phyloP scores from a whole-genome alignment of 2,797 vertebrate genomes.

The Brotula barbata region DNA sequence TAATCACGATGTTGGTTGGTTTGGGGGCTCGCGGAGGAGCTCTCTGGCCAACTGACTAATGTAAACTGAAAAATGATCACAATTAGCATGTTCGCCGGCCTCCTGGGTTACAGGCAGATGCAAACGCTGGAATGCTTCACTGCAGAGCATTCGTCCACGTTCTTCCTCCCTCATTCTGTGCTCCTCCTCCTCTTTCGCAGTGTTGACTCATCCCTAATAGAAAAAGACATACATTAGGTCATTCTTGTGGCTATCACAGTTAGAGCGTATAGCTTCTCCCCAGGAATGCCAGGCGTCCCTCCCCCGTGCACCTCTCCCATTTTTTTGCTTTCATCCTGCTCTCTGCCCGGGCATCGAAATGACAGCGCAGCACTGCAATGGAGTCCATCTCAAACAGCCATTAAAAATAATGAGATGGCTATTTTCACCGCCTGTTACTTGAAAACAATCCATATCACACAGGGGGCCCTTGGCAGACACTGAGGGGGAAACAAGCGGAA shows the following conservation, averaged over 20 bases:
- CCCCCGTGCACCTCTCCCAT: constrained; percentile 41
- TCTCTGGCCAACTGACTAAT: constrained; percentile 60
- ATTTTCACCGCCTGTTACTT: constrained; percentile 74
- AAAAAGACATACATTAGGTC: constrained; percentile 57
- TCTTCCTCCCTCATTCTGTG: background rate
- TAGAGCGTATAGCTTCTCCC: constrained; percentile 18
- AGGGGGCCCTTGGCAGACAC: constrained; percentile 49
- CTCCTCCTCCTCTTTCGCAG: background rate
- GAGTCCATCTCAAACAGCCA: constrained; percentile 73
- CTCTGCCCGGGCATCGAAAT: constrained; percentile 60
- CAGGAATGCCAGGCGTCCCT: constrained; percentile 33
- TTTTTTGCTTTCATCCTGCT: constrained; percentile 61
- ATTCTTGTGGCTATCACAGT: constrained; percentile 27
- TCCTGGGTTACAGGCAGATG: constrained; percentile 51
- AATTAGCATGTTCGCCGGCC: constrained; percentile 60
- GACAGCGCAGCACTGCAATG: constrained; percentile 58
- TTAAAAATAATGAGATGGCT: constrained; percentile 81
- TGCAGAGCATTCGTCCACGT: background rate
- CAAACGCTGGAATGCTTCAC: constrained; percentile 47
- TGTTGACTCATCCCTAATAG: constrained; percentile 54
- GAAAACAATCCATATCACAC: constrained; percentile 76
- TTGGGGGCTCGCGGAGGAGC: constrained; percentile 37
- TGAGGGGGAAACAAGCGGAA: constrained; percentile 52
- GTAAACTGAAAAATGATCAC: constrained; percentile 73
- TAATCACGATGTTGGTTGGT: constrained; percentile 48